Percentiles rank a stretch among this genome's conserved stretches.
phyloP scores from a whole-genome alignment of 2,888 invertebrate species.

The Toxonevra muliebris region DNA sequence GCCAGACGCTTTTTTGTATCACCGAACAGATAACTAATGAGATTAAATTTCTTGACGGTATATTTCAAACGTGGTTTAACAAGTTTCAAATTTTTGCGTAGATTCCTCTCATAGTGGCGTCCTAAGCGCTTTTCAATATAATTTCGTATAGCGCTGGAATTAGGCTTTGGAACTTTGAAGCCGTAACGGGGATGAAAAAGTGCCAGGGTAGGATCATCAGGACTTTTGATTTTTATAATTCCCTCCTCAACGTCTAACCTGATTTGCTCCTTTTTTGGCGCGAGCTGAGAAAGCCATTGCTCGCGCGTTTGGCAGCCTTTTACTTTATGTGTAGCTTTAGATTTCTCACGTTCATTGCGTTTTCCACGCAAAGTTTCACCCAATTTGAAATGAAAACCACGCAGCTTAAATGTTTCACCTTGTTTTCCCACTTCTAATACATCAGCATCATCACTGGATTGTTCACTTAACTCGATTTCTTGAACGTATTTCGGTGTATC shows the following conservation, averaged over 20 bases:
- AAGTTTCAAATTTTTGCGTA: slow-evolving; percentile 53
- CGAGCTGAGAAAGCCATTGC: slow-evolving; percentile 59
- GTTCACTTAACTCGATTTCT: slow-evolving; percentile 47
- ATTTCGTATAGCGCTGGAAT: slow-evolving; percentile 44
- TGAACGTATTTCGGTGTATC: slow-evolving; percentile 44
- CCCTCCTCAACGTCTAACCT: slow-evolving; percentile 53
- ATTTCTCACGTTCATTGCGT: slow-evolving; percentile 48
- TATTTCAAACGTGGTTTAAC: slow-evolving; percentile 54
- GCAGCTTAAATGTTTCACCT: slow-evolving; percentile 53
- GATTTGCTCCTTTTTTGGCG: slow-evolving; percentile 50
- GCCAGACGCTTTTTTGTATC: slow-evolving; percentile 25
- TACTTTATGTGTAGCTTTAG: slow-evolving; percentile 47
- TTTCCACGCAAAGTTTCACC: slow-evolving; percentile 57
- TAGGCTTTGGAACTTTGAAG: slow-evolving; percentile 28
- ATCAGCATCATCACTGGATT: slow-evolving; percentile 61
- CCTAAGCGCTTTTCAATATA: slow-evolving; percentile 52
- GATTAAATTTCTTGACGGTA: slow-evolving; percentile 59
- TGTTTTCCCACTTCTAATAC: slow-evolving; percentile 55
- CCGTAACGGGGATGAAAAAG: slow-evolving; percentile 51
- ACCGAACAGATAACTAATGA: slow-evolving; percentile 55
- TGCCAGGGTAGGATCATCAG: slow-evolving; percentile 55
- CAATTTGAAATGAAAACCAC: slow-evolving; percentile 60
- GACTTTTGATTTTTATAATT: slow-evolving; percentile 47
- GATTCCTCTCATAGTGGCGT: slow-evolving; percentile 52
- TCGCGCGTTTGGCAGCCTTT: slow-evolving; percentile 58